Evolutionary conservation across 2,113 vertebrate species (phyloP), one percentile per base, ranked within the genome.

Genomic region (Corythornis cristatus): DNA sequence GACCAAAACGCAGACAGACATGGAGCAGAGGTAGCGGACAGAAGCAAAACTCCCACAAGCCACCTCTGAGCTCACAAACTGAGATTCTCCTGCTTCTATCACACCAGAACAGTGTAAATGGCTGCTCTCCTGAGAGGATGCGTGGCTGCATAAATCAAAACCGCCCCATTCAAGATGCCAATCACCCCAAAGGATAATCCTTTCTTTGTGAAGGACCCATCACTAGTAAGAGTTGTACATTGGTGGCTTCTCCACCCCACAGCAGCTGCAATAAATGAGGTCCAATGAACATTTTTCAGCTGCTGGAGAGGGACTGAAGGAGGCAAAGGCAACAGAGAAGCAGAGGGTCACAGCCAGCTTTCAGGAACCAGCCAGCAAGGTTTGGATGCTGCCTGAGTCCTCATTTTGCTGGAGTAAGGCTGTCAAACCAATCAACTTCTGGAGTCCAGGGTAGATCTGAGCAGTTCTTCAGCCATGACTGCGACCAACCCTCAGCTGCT

Each of bases 231-330:
- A 80, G 22, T 3, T n/a, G 29, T 26, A 54, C 23, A 28, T 15
- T 1, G 2, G 33, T 31, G 56, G 26, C 22, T 50, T 45, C 61
- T 65, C 45, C 11, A 4, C 15, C 46, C 11, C 10, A 3, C 8
- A 26, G 25, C 8, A 5, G 45, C 19, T 31, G 25, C 53, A 61
- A 10, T 23, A 58, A 50, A 37, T 33, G 33, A 26, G 12, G 18
- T 37, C 45, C 57, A 20, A 18, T 12, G 10, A 60, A 74, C 12
- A 28, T 31, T 16, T 25, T 35, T 7, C 6, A 45, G 46, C 51
- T 37, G 18, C 48, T 1, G 2, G 57, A 56, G 18, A 46, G 40
- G 11, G 21, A 31, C 45, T 12, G 23, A n/a, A n/a, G 0, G 1
- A 45, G 43, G 42, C 28, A 19, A 57, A 62, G 35, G 40, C 66